Conservation (phyloP, 1,140 invertebrate species). For the Hestina assimilis region DNA sequence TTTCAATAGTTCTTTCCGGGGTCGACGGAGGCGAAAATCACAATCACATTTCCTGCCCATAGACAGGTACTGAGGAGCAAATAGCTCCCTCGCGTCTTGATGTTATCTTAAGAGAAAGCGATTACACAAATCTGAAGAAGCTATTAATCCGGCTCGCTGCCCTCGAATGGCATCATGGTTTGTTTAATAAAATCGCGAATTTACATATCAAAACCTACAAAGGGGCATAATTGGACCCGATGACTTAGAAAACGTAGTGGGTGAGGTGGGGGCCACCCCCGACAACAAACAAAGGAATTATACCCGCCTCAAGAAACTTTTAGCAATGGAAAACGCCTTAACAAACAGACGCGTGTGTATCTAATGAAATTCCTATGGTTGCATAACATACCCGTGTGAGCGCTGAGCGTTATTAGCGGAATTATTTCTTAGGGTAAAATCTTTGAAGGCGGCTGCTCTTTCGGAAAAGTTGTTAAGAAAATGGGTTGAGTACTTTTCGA, state of each 20-base stretch:
- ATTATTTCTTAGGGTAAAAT: constrained; percentile 74
- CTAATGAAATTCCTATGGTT: constrained; percentile 79
- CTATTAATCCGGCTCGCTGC: constrained; percentile 76
- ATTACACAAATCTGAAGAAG: constrained; percentile 78
- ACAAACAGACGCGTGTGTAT: constrained; percentile 78
- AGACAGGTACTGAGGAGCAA: constrained; percentile 46
- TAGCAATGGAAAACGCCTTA: constrained; percentile 78
- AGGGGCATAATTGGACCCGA: constrained; percentile 76
- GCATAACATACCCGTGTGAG: constrained; percentile 74
- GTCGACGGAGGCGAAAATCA: constrained; percentile 28
- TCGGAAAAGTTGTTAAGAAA: constrained; percentile 77
- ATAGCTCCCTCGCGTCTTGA: constrained; percentile 65
- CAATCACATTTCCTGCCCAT: constrained; percentile 28
- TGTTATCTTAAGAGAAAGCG: constrained; percentile 77
- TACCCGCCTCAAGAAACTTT: constrained; percentile 78
- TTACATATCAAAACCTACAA: constrained; percentile 78
- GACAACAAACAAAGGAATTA: constrained; percentile 78
- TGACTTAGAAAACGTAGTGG: constrained; percentile 77
- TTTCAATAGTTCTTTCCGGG: neutral
- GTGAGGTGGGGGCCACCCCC: constrained; percentile 63
- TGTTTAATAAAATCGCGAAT: constrained; percentile 78
- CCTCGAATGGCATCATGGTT: constrained; percentile 76
- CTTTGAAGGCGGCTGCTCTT: constrained; percentile 76
- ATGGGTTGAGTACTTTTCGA: constrained; percentile 75
- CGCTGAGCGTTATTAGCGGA: constrained; percentile 71